Evolutionary conservation across 2,888 invertebrate species (phyloP).

Genomic region (Rhamnusium bicolor): DNA sequence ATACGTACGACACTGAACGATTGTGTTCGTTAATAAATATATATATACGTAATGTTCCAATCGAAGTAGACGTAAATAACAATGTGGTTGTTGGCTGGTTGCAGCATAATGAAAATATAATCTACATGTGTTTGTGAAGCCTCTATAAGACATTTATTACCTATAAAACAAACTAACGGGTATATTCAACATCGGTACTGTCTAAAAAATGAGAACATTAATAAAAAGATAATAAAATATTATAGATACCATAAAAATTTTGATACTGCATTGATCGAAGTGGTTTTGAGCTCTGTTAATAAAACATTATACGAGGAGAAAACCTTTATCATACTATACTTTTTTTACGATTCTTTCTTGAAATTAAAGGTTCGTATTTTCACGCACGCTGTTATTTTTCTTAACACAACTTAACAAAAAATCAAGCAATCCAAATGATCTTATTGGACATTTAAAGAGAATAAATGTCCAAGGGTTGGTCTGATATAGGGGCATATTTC

Average conservation of each 20-base stretch:
- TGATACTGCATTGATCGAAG: background rate
- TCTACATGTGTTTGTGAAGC: conserved; percentile 27
- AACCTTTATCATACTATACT: no score
- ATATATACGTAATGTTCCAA: background rate
- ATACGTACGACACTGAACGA: background rate
- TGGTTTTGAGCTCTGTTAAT: background rate
- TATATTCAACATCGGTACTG: background rate
- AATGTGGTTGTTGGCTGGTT: conserved; percentile 1
- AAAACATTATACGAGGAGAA: background rate
- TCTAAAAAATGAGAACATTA: conserved; percentile 18
- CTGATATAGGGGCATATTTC: no score
- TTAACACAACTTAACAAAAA: no score
- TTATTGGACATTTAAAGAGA: no score
- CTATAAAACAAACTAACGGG: conserved; percentile 24
- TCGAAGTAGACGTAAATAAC: background rate
- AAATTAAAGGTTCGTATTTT: no score
- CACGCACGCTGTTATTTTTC: no score
- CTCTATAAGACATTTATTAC: conserved; percentile 19
- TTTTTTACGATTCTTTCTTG: no score
- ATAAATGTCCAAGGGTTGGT: no score
- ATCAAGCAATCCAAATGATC: no score
- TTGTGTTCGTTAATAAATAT: conserved; percentile 6
- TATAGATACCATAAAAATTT: conserved; percentile 18
- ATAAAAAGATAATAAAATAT: conserved; percentile 20
- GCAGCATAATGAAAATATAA: conserved; percentile 11